A percentile compares a stretch with the other conserved stretches of the same genome.
Conservation (phyloP, 2,888 invertebrate genomes). For the Xanthorhoe designata region DNA sequence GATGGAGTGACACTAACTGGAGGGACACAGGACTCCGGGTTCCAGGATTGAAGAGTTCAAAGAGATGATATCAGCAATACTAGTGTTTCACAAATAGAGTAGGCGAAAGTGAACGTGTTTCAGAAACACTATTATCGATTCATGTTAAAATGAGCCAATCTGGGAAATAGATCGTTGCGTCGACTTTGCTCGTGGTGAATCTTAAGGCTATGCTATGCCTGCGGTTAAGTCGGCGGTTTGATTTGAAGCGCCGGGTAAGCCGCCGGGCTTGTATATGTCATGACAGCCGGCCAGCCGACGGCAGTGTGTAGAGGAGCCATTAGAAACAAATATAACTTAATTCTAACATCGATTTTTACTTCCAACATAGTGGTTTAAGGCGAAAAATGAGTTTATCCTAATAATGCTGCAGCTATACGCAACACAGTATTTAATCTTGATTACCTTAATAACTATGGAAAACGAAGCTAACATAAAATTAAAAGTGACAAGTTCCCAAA, state of each 20-base stretch:
- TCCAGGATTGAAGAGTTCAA: neutral
- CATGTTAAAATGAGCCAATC: too few species aligned
- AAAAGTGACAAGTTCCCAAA: neutral
- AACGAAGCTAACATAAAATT: neutral
- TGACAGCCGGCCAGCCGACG: too few species aligned
- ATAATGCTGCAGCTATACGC: neutral
- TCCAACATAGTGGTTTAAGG: too few species aligned
- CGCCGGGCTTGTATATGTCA: too few species aligned
- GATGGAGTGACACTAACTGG: constrained; percentile 53
- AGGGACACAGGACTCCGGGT: neutral
- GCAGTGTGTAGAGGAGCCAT: too few species aligned
- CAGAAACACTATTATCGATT: neutral
- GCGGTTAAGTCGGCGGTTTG: too few species aligned
- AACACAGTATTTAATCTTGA: neutral
- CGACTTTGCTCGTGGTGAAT: too few species aligned
- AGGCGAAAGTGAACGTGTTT: neutral
- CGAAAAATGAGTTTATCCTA: neutral
- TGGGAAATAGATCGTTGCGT: too few species aligned
- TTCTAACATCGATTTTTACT: neutral
- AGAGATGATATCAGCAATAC: neutral
- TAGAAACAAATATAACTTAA: neutral
- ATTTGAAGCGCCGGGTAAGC: too few species aligned
- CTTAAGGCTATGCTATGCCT: too few species aligned
- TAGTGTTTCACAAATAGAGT: neutral
- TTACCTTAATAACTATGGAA: too few species aligned